Conservation (phyloP, 2,113 vertebrate species). For the Etheostoma spectabile region DNA sequence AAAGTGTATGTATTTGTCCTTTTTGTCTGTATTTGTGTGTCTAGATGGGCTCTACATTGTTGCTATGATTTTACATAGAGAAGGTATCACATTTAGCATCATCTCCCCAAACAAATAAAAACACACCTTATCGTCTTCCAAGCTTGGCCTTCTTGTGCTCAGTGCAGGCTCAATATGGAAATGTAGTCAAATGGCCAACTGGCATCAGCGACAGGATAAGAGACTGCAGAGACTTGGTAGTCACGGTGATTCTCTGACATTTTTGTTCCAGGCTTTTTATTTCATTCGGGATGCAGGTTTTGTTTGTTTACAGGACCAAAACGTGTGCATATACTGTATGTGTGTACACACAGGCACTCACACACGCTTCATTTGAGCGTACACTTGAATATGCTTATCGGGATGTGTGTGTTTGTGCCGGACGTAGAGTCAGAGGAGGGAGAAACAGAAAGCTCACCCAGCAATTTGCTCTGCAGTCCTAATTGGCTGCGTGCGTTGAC, state of each 20-base stretch:
- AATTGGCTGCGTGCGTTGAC: slow-evolving; percentile 74
- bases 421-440: slow-evolving; percentile 53
- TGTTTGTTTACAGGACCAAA: slow-evolving; percentile 19
- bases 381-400: slow-evolving; percentile 2
- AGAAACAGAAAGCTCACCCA: slow-evolving; percentile 63
- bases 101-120: slow-evolving; percentile 27
- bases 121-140: slow-evolving; percentile 40
- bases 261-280: neutral
- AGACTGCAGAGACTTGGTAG: slow-evolving; percentile 19
- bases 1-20: neutral
- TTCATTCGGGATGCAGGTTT: neutral
- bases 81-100: slow-evolving; percentile 29
- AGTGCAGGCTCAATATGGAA: slow-evolving; percentile 65
- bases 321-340: neutral
- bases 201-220: slow-evolving; percentile 47
- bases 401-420: slow-evolving; percentile 22
- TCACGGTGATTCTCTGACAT: slow-evolving; percentile 9
- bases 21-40: slow-evolving; percentile 21
- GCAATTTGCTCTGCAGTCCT: slow-evolving; percentile 71
- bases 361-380: neutral
- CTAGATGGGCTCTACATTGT: slow-evolving; percentile 4
- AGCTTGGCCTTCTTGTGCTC: slow-evolving; percentile 29
- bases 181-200: slow-evolving; percentile 79
- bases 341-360: neutral
- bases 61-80: slow-evolving; percentile 40